These are phyloP conservation scores for Troglohyphantes excavatus DNA, from an alignment of 2,888 invertebrate genomes.

Conservation along the genomic window DNA sequence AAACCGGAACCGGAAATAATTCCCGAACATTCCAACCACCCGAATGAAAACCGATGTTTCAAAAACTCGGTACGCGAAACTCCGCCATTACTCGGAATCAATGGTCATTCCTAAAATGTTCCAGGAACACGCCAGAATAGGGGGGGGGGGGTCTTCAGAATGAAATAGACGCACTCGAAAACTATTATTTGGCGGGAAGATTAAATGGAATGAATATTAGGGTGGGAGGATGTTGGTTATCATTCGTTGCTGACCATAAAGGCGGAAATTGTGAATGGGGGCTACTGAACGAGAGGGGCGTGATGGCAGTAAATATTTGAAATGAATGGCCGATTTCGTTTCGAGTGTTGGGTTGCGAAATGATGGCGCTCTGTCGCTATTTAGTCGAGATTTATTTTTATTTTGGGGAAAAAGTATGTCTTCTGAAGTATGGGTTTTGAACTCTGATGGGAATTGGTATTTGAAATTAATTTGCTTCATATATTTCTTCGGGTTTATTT, in stretches of 20 bases:
- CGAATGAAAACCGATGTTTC: background rate
- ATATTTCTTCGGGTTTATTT: background rate
- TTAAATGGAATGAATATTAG: slow-evolving; percentile 30
- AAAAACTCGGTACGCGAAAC: slow-evolving; percentile 24
- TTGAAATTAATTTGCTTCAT: background rate
- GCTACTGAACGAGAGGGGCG: background rate
- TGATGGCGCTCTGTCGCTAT: too few species aligned
- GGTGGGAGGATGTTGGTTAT: background rate
- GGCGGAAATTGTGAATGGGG: slow-evolving; percentile 18
- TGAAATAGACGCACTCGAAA: slow-evolving; percentile 36
- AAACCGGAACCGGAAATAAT: slow-evolving; percentile 17
- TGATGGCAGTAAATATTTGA: slow-evolving; percentile 37
- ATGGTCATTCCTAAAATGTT: slow-evolving; percentile 35
- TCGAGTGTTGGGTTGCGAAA: background rate
- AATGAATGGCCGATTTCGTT: background rate
- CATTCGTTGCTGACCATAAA: slow-evolving; percentile 15
- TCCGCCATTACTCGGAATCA: slow-evolving; percentile 48
- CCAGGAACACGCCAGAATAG: too few species aligned
- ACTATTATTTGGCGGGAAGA: slow-evolving; percentile 46
- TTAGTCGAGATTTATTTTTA: too few species aligned
- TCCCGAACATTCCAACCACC: background rate
- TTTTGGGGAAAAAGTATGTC: background rate
- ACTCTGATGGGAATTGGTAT: background rate
- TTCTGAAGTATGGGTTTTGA: background rate
- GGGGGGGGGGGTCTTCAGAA: background rate